Base-by-base conservation (phyloP, 2,113 vertebrate species). In the Rousettus leschenaultii region DNA sequence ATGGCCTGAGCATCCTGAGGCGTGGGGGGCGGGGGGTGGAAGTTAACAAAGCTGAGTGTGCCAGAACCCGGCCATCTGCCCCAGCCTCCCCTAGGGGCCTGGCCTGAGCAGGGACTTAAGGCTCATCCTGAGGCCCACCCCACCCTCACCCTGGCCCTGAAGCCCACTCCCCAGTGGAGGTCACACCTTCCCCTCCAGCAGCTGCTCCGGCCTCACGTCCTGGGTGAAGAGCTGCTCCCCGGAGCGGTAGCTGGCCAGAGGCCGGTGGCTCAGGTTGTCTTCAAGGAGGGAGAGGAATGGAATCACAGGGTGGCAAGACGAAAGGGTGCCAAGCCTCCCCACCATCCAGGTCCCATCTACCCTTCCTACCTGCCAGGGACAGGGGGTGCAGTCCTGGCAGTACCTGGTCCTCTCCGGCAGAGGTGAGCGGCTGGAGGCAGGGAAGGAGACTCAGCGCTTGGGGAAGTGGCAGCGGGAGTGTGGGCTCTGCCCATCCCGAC, bases 1-100 rank as follows among this genome's bases (percentile, higher is more conserved):
- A 99, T 99, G 90, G 99, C 99, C 96, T 99, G 99, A 0, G 99
- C 99, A 0, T 99, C 99, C 99, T 99, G 78, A 7, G 38, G 96
- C 13, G 15, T 38, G 66, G 0, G 0, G 55, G 65, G 35, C 48
- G 5, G 43, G 93, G 15, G 73, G 65, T 4, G 59, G 59, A 14
- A 6, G 22, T n/a, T 11, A 83, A 55, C 13, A 15, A 57, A 9
- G 45, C 59, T 7, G 22, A 19, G 53, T 4, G 33, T 5, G 15
- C 80, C 19, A 2, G 22, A 14, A 48, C 28, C 74, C 55, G 2
- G 55, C 40, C 84, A 19, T 3, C 6, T 1, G 45, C 21, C 40
- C 57, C 18, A 30, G 38, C 30, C 61, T 57, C 61, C 40, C 74
- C 35, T 7, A 15, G 8, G 45, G 12, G 24, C 30, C 43, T 14